phyloP scores from a whole-genome alignment of 2,888 invertebrate genomes.

The Shargacucullia verbasci region DNA sequence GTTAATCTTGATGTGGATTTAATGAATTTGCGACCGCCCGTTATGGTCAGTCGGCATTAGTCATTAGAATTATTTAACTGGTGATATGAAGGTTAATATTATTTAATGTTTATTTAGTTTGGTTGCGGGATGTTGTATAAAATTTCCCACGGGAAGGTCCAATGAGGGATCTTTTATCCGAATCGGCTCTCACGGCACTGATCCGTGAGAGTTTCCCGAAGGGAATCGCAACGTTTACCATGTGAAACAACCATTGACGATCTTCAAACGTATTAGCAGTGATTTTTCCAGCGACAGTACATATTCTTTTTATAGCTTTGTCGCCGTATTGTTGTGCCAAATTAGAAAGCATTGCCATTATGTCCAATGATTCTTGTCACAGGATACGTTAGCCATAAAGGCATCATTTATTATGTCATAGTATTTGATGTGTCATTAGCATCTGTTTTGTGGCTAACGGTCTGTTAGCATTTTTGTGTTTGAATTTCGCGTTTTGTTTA shows the following conservation, averaged over 20 bases:
- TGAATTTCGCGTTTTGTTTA: slow-evolving; percentile 34
- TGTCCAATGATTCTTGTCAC: slow-evolving; percentile 44
- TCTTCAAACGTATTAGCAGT: neutral
- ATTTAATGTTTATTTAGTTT: slow-evolving; percentile 17
- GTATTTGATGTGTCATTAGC: slow-evolving; percentile 46
- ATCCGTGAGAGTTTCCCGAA: slow-evolving; percentile 2
- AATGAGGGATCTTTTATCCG: slow-evolving; percentile 8
- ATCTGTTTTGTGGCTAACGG: slow-evolving; percentile 49
- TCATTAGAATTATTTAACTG: slow-evolving; percentile 16
- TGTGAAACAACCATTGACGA: neutral
- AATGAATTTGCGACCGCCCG: slow-evolving; percentile 46
- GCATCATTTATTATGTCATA: slow-evolving; percentile 47
- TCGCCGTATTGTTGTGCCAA: slow-evolving; percentile 69
- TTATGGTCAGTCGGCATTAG: slow-evolving; percentile 19
- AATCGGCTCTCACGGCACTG: slow-evolving; percentile 28
- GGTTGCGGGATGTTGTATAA: slow-evolving; percentile 10
- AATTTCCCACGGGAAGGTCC: slow-evolving; percentile 17
- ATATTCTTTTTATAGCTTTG: slow-evolving; percentile 32
- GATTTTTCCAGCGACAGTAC: slow-evolving; percentile 17
- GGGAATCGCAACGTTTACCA: slow-evolving; percentile 13
- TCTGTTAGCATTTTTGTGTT: slow-evolving; percentile 14
- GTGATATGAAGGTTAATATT: slow-evolving; percentile 17
- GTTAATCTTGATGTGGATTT: slow-evolving; percentile 41
- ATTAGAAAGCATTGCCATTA: slow-evolving; percentile 59
- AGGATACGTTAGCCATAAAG: slow-evolving; percentile 60